A percentile compares a stretch with the other conserved stretches of the same genome.
These are phyloP conservation scores for Drosophila diplacantha DNA, from an alignment of 2,888 invertebrate species.

Conservation along the genomic window DNA sequence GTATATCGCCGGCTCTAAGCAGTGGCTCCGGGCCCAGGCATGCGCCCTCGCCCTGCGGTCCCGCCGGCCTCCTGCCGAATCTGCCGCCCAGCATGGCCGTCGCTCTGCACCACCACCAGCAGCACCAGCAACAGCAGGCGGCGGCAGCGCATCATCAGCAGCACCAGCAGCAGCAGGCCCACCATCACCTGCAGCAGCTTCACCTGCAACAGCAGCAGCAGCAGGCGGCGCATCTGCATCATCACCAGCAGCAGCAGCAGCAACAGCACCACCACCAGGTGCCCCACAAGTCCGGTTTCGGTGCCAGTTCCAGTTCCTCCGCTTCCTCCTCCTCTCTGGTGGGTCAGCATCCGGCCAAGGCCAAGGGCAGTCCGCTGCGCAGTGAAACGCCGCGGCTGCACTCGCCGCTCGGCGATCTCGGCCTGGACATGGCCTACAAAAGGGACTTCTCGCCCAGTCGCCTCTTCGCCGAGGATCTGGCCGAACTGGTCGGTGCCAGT, in stretches of 20 bases:
- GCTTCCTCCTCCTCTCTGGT: constrained; percentile 39
- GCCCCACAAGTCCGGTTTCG: constrained; percentile 63
- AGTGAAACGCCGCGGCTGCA: constrained; percentile 81
- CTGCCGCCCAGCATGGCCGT: constrained; percentile 75
- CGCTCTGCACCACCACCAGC: constrained; percentile 72
- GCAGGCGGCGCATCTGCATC: constrained; percentile 42
- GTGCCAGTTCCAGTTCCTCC: constrained; percentile 65
- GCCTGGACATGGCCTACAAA: constrained; percentile 82
- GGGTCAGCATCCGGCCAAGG: constrained; percentile 42
- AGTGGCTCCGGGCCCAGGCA: constrained; percentile 76
- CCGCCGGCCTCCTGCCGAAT: constrained; percentile 68
- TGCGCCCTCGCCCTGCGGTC: constrained; percentile 73
- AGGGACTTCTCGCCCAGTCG: constrained; percentile 80
- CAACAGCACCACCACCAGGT: constrained; percentile 54
- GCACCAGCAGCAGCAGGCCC: constrained; percentile 64
- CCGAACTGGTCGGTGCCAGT: constrained; percentile 75
- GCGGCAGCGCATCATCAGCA: constrained; percentile 62
- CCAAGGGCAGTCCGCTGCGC: constrained; percentile 78
- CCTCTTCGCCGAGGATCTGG: constrained; percentile 83
- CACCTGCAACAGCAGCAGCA: constrained; percentile 59
- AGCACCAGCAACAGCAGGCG: constrained; percentile 67
- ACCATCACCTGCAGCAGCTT: constrained; percentile 64
- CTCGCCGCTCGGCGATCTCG: constrained; percentile 81
- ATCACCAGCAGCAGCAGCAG: constrained; percentile 49
- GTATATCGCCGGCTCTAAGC: constrained; percentile 76